phyloP scores from a whole-genome alignment of 2,797 vertebrate species.

The Holocentrus rufus region DNA sequence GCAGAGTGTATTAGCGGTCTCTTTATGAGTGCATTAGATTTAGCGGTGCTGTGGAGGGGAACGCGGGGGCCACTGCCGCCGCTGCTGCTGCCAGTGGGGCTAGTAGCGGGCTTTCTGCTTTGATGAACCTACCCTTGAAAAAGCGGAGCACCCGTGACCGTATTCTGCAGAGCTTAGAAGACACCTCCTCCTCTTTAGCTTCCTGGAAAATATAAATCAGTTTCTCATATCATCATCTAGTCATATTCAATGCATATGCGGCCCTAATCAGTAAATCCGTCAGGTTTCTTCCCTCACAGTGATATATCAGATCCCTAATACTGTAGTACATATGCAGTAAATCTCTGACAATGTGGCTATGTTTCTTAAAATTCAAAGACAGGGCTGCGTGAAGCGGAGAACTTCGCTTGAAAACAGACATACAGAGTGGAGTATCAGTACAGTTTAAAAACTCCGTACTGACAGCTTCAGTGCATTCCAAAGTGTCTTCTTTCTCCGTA shows the following conservation, averaged over 20 bases:
- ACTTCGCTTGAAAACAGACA: constrained; percentile 61
- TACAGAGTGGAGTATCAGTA: constrained; percentile 39
- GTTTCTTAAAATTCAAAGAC: constrained; percentile 69
- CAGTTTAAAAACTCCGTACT: constrained; percentile 40
- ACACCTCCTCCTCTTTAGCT: constrained; percentile 73
- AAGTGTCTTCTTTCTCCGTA: constrained; percentile 58
- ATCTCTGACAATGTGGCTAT: constrained; percentile 69
- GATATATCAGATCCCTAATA: constrained; percentile 79
- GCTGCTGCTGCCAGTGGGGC: constrained; percentile 56
- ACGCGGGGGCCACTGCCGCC: constrained; percentile 50
- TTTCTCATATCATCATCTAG: constrained; percentile 82
- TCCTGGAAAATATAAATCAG: constrained; percentile 83
- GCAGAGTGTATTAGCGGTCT: constrained; percentile 78
- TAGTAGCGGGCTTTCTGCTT: constrained; percentile 73
- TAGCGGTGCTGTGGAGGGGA: constrained; percentile 65
- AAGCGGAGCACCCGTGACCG: constrained; percentile 70
- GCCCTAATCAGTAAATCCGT: constrained; percentile 82
- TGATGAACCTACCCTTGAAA: constrained; percentile 84
- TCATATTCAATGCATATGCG: constrained; percentile 83
- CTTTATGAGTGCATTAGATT: constrained; percentile 79
- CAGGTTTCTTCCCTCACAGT: constrained; percentile 70
- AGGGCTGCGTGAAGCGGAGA: constrained; percentile 37
- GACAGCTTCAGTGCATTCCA: constrained; percentile 54
- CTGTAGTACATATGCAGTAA: constrained; percentile 73
- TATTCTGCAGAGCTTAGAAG: constrained; percentile 64